Evolutionary conservation across 2,797 vertebrate genomes (phyloP).

Genomic region (Cynodonichthys magdalenae): DNA sequence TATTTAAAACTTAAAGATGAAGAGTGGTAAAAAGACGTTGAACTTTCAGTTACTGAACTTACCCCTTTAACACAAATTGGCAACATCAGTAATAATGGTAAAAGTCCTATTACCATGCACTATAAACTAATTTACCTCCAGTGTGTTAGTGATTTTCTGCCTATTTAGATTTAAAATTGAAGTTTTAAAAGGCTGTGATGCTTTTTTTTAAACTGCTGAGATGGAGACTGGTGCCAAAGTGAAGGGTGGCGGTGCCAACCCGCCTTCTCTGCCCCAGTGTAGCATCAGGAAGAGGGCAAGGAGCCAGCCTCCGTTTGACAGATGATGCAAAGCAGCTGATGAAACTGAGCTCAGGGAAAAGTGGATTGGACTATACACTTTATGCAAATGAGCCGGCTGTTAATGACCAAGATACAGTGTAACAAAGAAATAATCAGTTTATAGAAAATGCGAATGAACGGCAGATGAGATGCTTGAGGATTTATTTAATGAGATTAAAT

Average conservation of each 20-base stretch:
- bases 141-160: slow-evolving; percentile 31
- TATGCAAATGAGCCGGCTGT: slow-evolving; percentile 43
- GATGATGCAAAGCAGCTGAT: slow-evolving; percentile 62
- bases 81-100: slow-evolving; percentile 16
- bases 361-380: slow-evolving; percentile 23
- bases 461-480: slow-evolving; percentile 9
- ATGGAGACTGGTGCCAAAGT: slow-evolving; percentile 47
- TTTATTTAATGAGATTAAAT: not conserved
- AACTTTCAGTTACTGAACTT: not conserved
- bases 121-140: slow-evolving; percentile 29
- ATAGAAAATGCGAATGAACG: slow-evolving; percentile 12
- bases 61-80: slow-evolving; percentile 4
- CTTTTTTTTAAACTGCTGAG: slow-evolving; percentile 46
- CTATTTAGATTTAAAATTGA: slow-evolving; percentile 47
- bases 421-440: slow-evolving; percentile 22
- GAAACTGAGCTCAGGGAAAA: slow-evolving; percentile 38
- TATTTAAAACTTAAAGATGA: no score
- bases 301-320: slow-evolving; percentile 60
- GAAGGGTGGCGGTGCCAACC: slow-evolving; percentile 51
- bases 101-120: slow-evolving; percentile 30
- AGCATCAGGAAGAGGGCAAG: slow-evolving; percentile 44
- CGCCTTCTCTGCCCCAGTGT: slow-evolving; percentile 41
- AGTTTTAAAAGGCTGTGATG: slow-evolving; percentile 40
- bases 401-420: slow-evolving; percentile 26
- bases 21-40: not conserved